Percentiles rank a stretch among this genome's conserved stretches.
These are phyloP conservation scores for Rotaria macrura DNA, from an alignment of 2,888 invertebrate species.

Conservation along the genomic window DNA sequence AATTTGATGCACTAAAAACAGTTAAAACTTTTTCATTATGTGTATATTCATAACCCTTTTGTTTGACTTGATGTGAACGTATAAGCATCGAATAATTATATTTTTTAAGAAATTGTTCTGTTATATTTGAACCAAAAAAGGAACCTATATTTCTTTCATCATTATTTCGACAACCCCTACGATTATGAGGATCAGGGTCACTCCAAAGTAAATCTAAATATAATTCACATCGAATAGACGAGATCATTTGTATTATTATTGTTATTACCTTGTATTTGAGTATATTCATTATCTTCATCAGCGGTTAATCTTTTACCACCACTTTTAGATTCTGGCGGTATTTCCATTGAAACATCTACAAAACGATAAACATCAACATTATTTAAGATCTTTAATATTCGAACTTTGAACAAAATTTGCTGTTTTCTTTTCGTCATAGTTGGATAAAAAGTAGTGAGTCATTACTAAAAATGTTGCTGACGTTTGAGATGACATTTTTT, in stretches of 20 bases:
- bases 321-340: background rate
- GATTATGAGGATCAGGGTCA: background rate
- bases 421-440: too few relatives aligned
- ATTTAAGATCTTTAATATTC: too few relatives aligned
- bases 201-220: conserved; percentile 20
- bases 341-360: background rate
- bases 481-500: too few relatives aligned
- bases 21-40: background rate
- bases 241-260: background rate
- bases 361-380: too few relatives aligned
- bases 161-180: background rate
- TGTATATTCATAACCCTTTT: conserved; percentile 7
- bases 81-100: background rate
- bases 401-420: too few relatives aligned
- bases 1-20: conserved; percentile 12
- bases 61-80: conserved; percentile 18
- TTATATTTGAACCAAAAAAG: background rate
- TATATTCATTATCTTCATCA: background rate
- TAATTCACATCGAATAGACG: background rate
- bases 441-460: too few relatives aligned
- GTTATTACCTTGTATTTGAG: background rate
- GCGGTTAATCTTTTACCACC: background rate
- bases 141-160: background rate
- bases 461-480: too few relatives aligned
- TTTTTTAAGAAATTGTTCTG: background rate